Conservation (phyloP, 2,113 vertebrate species). For the Mobula hypostoma region DNA sequence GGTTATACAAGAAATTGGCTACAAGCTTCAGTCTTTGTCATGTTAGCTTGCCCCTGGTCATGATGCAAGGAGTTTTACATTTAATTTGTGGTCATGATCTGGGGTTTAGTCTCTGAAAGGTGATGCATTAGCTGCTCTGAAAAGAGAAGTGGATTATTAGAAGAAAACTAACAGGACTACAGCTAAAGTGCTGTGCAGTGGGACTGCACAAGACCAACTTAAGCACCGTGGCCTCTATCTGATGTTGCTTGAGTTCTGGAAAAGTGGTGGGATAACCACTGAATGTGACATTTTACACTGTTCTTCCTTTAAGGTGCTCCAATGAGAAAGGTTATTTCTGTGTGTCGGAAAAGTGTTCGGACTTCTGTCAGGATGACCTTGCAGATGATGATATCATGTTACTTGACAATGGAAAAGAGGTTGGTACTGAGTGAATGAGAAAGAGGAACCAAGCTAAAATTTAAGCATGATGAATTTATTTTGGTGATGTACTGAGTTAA, state of each 20-base stretch:
- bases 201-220: too few relatives aligned
- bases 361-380: conserved; percentile 95
- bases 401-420: conserved; percentile 90
- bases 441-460: neutral
- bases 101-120: too few relatives aligned
- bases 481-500: neutral
- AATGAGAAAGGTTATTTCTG: conserved; percentile 96
- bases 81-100: too few relatives aligned
- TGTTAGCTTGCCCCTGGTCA: neutral
- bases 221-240: too few relatives aligned
- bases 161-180: too few relatives aligned
- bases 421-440: conserved; percentile 42
- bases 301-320: conserved; percentile 68
- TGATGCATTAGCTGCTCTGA: too few relatives aligned
- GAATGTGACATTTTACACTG: neutral
- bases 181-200: too few relatives aligned
- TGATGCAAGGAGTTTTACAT: neutral
- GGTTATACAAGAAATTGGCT: too few relatives aligned
- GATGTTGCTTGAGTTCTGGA: neutral
- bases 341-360: conserved; percentile 91
- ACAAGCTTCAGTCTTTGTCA: neutral
- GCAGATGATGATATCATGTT: conserved; percentile 97
- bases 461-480: neutral
- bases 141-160: too few relatives aligned
- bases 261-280: too few relatives aligned